phyloP scores from a whole-genome alignment of 2,797 vertebrate genomes.

The Bucorvus abyssinicus region DNA sequence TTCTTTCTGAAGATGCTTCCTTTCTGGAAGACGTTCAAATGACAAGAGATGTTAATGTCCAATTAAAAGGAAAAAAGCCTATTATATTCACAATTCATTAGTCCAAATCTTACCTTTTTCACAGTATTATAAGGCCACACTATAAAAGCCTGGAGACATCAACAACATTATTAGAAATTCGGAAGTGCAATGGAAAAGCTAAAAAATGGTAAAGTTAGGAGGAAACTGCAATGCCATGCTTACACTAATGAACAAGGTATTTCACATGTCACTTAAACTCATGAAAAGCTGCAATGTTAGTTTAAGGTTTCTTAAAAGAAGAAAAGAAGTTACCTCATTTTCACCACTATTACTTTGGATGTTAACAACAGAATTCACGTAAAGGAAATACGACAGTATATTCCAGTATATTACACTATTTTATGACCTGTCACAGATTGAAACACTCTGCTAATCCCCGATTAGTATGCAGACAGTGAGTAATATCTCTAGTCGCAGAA shows the following conservation, averaged over 20 bases:
- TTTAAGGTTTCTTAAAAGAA: background rate
- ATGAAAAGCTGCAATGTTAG: background rate
- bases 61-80: background rate
- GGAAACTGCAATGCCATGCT: background rate
- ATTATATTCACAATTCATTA: background rate
- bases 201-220: background rate
- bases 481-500: background rate
- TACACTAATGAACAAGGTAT: background rate
- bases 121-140: background rate
- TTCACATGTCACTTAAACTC: background rate
- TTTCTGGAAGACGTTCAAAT: background rate
- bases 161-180: background rate
- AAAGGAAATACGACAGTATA: background rate
- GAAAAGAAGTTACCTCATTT: background rate
- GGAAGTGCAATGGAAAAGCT: background rate
- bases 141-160: background rate
- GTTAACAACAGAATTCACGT: background rate
- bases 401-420: background rate
- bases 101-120: background rate
- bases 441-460: background rate
- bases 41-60: background rate
- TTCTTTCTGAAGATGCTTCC: background rate
- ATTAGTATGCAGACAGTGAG: background rate
- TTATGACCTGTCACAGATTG: background rate
- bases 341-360: background rate